Evolutionary conservation across 2,113 vertebrate species (phyloP), one percentile per base, ranked within the genome.

Genomic region (Uria lomvia): DNA sequence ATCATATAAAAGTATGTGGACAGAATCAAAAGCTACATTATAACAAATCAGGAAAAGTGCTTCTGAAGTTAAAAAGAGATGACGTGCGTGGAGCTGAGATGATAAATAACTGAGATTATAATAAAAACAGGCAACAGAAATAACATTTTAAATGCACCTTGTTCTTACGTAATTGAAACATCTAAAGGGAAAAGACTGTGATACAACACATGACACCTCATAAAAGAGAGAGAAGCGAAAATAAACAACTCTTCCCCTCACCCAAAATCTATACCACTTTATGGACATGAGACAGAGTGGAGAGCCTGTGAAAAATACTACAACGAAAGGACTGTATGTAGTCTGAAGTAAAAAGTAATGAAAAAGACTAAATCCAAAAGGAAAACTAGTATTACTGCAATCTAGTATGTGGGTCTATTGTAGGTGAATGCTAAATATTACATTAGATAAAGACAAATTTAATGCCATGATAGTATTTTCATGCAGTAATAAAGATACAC

Each of bases 51-150:
- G 29, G 15, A 84, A 66, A 87, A 76, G 30, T 65, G 27, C 8
- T 83, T 80, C 85, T 83, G 47, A 78, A 94, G 66, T 88, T 92
- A 94, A 95, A 96, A 94, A 90, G 49, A 93, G 81, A 67, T 47
- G 5, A 70, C n/a, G 20, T 56, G 63, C 40, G 55, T 38, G 76
- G 40, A 91, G 47, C 50, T 53, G 14, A 94, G 45, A 83, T 60
- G 53, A 92, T 70, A 96, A 96, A 95, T 74, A 60, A 66, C 43
- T 3, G 15, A 74, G 42, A 71, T 60, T 29, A 56, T 53, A 58
- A 62, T 60, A 79, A 94, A 91, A 92, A 52, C 1, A 4, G 90
- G 40, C 7, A 58, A 40, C 32, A 58, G 30, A 93, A 92, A 89
- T 53, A 76, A 27, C 24, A 77, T 43, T 94, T 55, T 53, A 91